phyloP scores from a whole-genome alignment of 2,113 vertebrate species.

The Psittacula cyanocephala region DNA sequence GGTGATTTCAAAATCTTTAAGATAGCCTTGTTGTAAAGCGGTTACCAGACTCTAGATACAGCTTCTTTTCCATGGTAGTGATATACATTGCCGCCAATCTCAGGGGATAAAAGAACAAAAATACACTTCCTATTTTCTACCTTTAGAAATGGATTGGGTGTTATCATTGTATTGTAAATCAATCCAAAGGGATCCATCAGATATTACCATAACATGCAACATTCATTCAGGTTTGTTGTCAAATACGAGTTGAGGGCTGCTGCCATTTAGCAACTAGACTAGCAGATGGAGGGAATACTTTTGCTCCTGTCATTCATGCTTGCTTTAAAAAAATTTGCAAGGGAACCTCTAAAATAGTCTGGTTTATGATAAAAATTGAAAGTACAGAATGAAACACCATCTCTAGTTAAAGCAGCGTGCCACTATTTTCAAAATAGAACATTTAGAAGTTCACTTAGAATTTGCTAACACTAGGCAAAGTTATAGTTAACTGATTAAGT shows the following conservation, averaged over 20 bases:
- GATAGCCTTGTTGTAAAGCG: fast-evolving
- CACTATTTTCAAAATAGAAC: neutral
- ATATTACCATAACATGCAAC: neutral
- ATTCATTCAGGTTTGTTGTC: neutral
- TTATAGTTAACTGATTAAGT: neutral
- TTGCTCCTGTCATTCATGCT: neutral
- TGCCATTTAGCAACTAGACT: neutral
- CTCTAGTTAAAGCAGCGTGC: neutral
- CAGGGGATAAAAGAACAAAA: neutral
- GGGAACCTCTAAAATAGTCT: neutral
- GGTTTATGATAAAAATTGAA: neutral
- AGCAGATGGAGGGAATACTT: neutral
- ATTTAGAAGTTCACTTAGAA: neutral
- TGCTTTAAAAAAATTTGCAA: neutral
- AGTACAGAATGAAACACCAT: neutral
- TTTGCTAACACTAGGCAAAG: neutral
- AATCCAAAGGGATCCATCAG: neutral
- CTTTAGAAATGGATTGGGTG: neutral
- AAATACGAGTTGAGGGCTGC: neutral
- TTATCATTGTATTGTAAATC: neutral
- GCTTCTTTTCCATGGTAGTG: neutral
- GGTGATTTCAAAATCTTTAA: neutral
- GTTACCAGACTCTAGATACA: neutral
- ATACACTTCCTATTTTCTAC: neutral
- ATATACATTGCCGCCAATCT: neutral